Evolutionary conservation across 2,797 vertebrate genomes (phyloP).

Genomic region (Crocidura indochinensis): DNA sequence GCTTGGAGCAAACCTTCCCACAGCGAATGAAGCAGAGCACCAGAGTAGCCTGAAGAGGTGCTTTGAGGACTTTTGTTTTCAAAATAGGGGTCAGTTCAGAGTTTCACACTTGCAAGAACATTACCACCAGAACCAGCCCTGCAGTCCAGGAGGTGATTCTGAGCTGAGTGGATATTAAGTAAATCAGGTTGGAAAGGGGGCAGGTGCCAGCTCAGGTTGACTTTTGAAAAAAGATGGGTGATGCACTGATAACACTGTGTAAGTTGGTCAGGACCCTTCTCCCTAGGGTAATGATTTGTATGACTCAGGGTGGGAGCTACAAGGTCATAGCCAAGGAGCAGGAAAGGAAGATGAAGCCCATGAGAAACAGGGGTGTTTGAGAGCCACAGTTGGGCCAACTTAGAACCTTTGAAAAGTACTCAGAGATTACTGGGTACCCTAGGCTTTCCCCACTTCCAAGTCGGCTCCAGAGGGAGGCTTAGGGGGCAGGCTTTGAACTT

Average conservation of each 20-base stretch:
- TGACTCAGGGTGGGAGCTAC: not conserved
- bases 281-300: not conserved
- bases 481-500: no score
- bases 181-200: not conserved
- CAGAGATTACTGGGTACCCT: no score
- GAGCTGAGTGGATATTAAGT: not conserved
- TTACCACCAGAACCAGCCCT: no score
- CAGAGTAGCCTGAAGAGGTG: not conserved
- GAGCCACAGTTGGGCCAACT: no score
- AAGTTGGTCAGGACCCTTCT: not conserved
- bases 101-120: no score
- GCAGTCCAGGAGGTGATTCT: not conserved
- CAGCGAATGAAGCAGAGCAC: not conserved
- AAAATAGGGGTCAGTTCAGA: no score
- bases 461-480: no score
- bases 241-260: not conserved
- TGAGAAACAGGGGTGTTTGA: no score
- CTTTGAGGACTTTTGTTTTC: no score
- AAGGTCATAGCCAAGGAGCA: not conserved
- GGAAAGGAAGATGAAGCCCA: not conserved
- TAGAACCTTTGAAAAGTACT: not conserved
- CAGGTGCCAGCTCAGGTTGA: not conserved
- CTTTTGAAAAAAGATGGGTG: constrained; percentile 8
- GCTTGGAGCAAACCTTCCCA: no score
- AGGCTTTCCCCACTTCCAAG: no score